Evolutionary conservation across 2,113 vertebrate genomes (phyloP).

Genomic region (Irena cyanogastra): DNA sequence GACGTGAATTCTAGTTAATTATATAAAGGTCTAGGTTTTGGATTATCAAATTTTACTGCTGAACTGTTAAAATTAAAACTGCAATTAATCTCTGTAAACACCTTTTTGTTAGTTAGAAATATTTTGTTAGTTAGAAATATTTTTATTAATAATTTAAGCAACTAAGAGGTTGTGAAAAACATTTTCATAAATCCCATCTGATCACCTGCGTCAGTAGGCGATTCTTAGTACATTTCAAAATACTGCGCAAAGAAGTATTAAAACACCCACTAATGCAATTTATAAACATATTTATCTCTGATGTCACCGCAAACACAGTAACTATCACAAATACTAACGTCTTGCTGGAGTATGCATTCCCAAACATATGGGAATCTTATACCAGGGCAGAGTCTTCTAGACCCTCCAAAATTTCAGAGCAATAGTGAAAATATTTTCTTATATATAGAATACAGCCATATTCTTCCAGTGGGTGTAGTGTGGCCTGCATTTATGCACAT

Average conservation of each 20-base stretch:
- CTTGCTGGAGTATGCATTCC: background rate
- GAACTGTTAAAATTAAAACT: background rate
- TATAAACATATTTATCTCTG: background rate
- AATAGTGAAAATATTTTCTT: background rate
- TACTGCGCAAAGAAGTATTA: background rate
- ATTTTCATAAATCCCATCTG: background rate
- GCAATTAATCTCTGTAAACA: background rate
- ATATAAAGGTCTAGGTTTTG: background rate
- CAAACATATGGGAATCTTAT: background rate
- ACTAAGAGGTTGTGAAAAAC: background rate
- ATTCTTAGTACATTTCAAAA: background rate
- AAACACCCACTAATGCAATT: background rate
- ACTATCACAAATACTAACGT: background rate
- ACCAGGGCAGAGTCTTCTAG: background rate
- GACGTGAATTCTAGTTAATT: background rate
- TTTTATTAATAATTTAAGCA: background rate
- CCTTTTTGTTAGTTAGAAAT: background rate
- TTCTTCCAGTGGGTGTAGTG: background rate
- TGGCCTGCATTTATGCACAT: background rate
- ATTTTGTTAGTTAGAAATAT: background rate
- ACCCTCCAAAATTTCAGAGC: background rate
- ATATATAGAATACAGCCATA: too few species aligned
- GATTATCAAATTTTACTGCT: background rate
- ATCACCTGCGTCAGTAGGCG: rapidly evolving
- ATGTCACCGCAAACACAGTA: background rate